These are phyloP conservation scores for Cyprinella venusta DNA, from an alignment of 2,797 vertebrate genomes.

Conservation along the genomic window DNA sequence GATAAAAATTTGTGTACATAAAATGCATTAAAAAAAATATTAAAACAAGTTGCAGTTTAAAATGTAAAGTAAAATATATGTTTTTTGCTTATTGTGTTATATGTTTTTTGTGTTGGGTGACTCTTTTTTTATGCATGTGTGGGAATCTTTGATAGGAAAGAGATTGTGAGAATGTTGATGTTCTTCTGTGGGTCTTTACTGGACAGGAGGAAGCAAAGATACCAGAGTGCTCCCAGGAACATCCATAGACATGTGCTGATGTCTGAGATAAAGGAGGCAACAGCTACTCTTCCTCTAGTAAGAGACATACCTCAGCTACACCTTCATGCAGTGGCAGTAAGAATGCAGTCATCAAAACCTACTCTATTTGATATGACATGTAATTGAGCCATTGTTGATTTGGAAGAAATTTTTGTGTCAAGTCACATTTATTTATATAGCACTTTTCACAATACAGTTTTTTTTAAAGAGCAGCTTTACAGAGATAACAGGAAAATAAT, in stretches of 20 bases:
- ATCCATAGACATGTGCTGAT: constrained; percentile 94
- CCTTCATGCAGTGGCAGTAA: background rate
- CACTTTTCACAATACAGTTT: too few relatives aligned
- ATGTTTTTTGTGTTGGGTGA: background rate
- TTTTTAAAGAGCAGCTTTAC: too few relatives aligned
- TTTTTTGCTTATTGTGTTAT: background rate
- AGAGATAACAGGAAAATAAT: too few relatives aligned
- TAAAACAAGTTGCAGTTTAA: background rate
- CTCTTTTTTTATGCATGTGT: background rate
- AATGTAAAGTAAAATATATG: background rate
- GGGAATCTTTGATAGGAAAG: background rate
- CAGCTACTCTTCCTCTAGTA: constrained; percentile 87
- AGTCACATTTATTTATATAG: too few relatives aligned
- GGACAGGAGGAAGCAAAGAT: constrained; percentile 88
- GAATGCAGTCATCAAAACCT: background rate
- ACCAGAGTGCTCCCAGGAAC: constrained; percentile 92
- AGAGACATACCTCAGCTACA: constrained; percentile 62
- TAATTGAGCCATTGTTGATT: background rate
- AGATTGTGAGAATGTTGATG: background rate
- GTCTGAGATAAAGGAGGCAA: constrained; percentile 94
- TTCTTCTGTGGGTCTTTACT: background rate
- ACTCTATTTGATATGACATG: background rate
- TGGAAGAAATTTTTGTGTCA: too few relatives aligned
- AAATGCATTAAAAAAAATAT: background rate
- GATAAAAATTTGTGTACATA: too few relatives aligned